Evolutionary conservation across 1,140 invertebrate species (phyloP), one percentile per base, ranked within the genome.

Genomic region (Vanessa tameamea): DNA sequence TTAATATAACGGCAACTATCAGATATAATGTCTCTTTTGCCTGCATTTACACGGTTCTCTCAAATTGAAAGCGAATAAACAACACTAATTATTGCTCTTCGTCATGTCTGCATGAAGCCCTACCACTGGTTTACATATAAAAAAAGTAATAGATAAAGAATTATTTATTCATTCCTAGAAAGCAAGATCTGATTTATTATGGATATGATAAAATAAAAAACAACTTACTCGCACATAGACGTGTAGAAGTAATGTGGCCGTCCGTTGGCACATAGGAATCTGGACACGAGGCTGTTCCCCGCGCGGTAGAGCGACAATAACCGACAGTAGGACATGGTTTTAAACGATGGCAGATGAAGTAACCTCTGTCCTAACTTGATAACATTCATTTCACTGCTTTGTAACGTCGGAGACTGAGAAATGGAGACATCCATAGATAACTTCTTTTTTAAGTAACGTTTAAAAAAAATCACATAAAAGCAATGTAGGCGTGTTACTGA

Each of bases 161-260:
- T 1, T 31, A 31, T 31, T 31, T 31, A 31, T 6, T 31, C 26
- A 31, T 31, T 31, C 26, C 26, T 31, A 31, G 26, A 43, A 43
- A 43, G 1, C 37, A 43, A 1, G 37, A 8, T 51, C n/a, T n/a
- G 11, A 51, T 4, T 51, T 51, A 15, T 15, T 6, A 14, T 5
- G 11, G 13, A 0, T 51, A n/a, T 0, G 9, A 14, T 51, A 51
- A 9, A 8, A 43, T 51, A 51, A 51, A 12, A n/a, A 0, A 20
- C 9, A 12, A 61, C 57, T 61, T 23, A 61, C 57, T 61, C 57
- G 9, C 87, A 91, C 87, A 89, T 87, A 0, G 89, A 88, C 0
- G 86, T 88, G 73, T 89, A 89, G 75, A 87, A 87, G 72, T 87
- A 86, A 70, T 88, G 81, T 4, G 87, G 85, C 0, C 87, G 80